These are phyloP conservation scores for Mormyrus proboscirostris DNA, from an alignment of 2,797 vertebrate genomes.

Conservation along the genomic window DNA sequence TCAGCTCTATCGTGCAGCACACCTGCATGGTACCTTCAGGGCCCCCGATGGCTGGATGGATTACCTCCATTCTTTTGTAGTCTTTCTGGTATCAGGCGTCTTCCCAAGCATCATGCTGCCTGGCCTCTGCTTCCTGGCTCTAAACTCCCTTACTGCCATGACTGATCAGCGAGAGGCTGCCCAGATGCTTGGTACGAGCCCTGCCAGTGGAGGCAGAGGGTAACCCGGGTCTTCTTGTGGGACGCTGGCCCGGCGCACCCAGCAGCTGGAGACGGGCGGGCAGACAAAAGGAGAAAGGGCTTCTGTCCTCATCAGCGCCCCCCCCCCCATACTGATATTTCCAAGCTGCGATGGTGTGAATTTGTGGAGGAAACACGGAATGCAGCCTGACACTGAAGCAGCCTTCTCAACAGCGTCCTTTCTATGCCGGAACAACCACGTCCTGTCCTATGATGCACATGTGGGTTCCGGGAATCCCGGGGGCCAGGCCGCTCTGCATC, in stretches of 20 bases:
- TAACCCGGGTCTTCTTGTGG: slow-evolving; percentile 20
- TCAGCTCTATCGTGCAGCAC: background rate
- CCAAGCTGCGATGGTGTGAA: slow-evolving; percentile 46
- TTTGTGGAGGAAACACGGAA: slow-evolving; percentile 62
- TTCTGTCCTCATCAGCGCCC: slow-evolving; percentile 29
- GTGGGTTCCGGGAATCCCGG: slow-evolving; percentile 33
- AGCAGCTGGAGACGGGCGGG: background rate
- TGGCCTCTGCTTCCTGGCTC: background rate
- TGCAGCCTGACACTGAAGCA: slow-evolving; percentile 48
- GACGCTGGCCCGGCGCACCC: too few relatives aligned
- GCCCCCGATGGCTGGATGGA: background rate
- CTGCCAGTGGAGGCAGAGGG: slow-evolving; percentile 56
- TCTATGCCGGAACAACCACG: slow-evolving; percentile 53
- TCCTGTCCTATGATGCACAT: slow-evolving; percentile 52
- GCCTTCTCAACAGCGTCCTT: slow-evolving; percentile 62
- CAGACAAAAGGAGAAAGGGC: background rate
- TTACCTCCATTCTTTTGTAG: background rate
- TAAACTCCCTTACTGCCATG: slow-evolving; percentile 33
- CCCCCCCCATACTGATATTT: slow-evolving; percentile 52
- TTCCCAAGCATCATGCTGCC: slow-evolving; percentile 30
- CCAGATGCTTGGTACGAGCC: slow-evolving; percentile 49
- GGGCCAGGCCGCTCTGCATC: slow-evolving; percentile 29
- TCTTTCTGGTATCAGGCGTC: background rate
- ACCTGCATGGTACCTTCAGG: background rate
- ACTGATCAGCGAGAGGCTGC: slow-evolving; percentile 29